phyloP scores from a whole-genome alignment of 2,113 vertebrate species.

The Nematolebias whitei region DNA sequence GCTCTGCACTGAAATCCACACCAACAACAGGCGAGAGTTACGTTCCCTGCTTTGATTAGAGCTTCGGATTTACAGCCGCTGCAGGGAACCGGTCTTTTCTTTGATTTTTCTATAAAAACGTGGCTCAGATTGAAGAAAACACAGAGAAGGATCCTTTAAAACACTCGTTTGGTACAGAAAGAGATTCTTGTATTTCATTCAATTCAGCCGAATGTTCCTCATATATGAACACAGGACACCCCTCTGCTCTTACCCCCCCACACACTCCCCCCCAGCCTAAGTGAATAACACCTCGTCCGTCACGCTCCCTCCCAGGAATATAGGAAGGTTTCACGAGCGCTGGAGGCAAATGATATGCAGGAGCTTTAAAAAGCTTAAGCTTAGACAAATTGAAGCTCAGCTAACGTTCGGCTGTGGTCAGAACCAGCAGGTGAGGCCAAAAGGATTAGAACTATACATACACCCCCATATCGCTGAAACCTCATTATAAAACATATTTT shows the following conservation, averaged over 20 bases:
- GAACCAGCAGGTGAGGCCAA: background rate
- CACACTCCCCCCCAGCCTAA: conserved; percentile 7
- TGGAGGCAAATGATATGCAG: conserved; percentile 41
- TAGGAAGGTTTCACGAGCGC: conserved; percentile 29
- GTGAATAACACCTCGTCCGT: conserved; percentile 35
- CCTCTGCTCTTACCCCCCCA: background rate
- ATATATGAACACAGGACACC: too few relatives aligned
- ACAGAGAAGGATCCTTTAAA: too few relatives aligned
- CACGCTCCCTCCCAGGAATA: conserved; percentile 13
- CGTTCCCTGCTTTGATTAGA: conserved; percentile 7
- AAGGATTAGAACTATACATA: background rate
- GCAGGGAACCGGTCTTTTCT: background rate
- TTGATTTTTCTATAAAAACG: too few relatives aligned
- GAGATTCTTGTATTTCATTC: too few relatives aligned
- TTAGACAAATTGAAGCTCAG: conserved; percentile 31
- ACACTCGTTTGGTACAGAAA: too few relatives aligned
- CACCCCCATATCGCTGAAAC: too few relatives aligned
- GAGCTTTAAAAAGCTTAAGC: conserved; percentile 17
- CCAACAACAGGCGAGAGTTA: background rate
- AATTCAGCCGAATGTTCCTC: background rate
- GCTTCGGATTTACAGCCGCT: background rate
- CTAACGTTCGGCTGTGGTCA: conserved; percentile 28
- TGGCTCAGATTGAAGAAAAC: too few relatives aligned
- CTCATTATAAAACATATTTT: too few relatives aligned
- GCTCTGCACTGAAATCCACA: conserved; percentile 28